These are phyloP conservation scores for Cervus canadensis DNA, from an alignment of 2,113 vertebrate genomes.

Conservation along the genomic window DNA sequence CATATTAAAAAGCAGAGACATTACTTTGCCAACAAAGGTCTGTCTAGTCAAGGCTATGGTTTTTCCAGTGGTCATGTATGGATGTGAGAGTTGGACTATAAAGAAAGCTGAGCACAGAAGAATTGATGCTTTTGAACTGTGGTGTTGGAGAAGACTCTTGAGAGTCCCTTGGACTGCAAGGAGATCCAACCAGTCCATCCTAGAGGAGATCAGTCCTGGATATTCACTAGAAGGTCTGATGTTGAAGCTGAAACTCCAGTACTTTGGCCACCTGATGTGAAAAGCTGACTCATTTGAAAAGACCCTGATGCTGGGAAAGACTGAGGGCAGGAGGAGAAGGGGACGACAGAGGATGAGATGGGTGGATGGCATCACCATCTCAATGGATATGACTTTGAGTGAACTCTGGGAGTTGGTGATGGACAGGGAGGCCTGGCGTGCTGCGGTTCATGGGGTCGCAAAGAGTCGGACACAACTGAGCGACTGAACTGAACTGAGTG, in stretches of 20 bases:
- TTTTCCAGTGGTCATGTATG: neutral
- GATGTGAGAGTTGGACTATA: neutral
- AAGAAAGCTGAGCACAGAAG: neutral
- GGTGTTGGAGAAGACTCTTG: neutral
- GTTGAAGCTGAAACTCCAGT: neutral
- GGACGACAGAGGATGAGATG: neutral
- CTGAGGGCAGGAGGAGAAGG: neutral
- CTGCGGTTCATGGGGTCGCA: neutral
- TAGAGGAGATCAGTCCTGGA: neutral
- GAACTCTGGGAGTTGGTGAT: neutral
- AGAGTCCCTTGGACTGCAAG: neutral
- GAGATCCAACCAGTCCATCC: neutral
- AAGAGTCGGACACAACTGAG: fast-evolving
- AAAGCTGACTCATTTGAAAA: neutral
- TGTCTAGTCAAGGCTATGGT: neutral
- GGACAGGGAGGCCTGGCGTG: neutral
- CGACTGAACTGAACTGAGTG: neutral
- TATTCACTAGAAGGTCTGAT: neutral
- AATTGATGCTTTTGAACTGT: neutral
- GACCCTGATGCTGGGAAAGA: neutral
- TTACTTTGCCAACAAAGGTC: no score
- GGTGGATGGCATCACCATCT: neutral
- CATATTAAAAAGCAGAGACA: no score
- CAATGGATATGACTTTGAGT: neutral
- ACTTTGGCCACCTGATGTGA: neutral